Evolutionary conservation across 2,888 invertebrate genomes (phyloP).

Genomic region (Tachina fera): DNA sequence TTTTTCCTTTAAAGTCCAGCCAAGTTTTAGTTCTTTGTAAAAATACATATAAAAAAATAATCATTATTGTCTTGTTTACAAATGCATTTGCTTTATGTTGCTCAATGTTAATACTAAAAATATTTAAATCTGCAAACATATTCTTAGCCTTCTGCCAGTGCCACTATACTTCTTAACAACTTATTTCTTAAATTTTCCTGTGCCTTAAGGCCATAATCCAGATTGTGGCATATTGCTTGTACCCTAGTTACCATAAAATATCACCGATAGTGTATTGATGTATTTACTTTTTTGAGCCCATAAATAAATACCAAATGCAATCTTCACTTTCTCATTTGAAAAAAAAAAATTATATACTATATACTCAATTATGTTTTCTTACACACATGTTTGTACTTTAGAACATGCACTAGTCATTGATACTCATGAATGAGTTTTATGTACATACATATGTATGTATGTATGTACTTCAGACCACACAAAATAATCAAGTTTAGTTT

Average conservation of each 20-base stretch:
- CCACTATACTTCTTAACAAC: too few relatives aligned
- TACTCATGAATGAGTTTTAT: not conserved
- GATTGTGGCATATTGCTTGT: too few relatives aligned
- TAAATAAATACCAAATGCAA: slow-evolving; percentile 49
- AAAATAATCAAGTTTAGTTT: slow-evolving; percentile 82
- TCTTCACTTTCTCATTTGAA: slow-evolving; percentile 50
- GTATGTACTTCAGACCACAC: slow-evolving; percentile 74
- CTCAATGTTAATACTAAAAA: too few relatives aligned
- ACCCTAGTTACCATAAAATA: not conserved
- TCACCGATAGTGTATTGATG: not conserved
- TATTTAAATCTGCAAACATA: too few relatives aligned
- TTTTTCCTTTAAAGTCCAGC: too few relatives aligned
- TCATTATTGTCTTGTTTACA: too few relatives aligned
- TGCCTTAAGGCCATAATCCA: too few relatives aligned
- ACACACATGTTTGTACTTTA: not conserved
- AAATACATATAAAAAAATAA: too few relatives aligned
- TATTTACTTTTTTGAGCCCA: slow-evolving; percentile 8
- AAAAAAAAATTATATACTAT: slow-evolving; percentile 45
- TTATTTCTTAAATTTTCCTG: too few relatives aligned
- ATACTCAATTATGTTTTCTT: slow-evolving; percentile 58
- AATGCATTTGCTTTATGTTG: too few relatives aligned
- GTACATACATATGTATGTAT: not conserved
- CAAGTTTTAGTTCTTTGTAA: too few relatives aligned
- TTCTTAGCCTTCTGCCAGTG: too few relatives aligned
- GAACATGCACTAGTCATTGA: not conserved